Conservation (phyloP, 1,140 invertebrate species). For the Nasonia giraulti region DNA sequence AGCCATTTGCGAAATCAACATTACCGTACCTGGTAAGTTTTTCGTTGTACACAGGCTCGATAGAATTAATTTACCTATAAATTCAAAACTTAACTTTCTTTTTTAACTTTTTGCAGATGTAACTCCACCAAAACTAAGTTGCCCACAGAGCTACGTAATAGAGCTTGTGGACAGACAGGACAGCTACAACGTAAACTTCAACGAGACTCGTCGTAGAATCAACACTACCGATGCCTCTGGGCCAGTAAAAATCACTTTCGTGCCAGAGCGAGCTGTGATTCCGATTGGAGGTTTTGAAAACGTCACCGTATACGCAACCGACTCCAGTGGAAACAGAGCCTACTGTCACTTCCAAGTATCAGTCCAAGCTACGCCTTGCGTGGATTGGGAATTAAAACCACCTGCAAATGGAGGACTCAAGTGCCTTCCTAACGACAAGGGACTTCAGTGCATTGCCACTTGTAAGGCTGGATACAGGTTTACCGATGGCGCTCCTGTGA, state of each 20-base stretch:
- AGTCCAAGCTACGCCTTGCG: slow-evolving; percentile 94
- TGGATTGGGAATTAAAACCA: slow-evolving; percentile 92
- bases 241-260: slow-evolving; percentile 87
- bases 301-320: slow-evolving; percentile 92
- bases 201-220: slow-evolving; percentile 89
- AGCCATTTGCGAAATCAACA: slow-evolving; percentile 96
- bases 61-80: background rate
- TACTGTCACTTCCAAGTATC: slow-evolving; percentile 96
- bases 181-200: slow-evolving; percentile 93
- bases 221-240: slow-evolving; percentile 93
- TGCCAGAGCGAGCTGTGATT: slow-evolving; percentile 90
- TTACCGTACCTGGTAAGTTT: slow-evolving; percentile 85
- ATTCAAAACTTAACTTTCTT: background rate
- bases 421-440: slow-evolving; percentile 87
- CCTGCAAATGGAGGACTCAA: slow-evolving; percentile 92
- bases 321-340: slow-evolving; percentile 92
- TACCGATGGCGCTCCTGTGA: slow-evolving; percentile 90
- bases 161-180: slow-evolving; percentile 93
- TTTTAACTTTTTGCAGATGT: slow-evolving; percentile 78
- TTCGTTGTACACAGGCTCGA: background rate
- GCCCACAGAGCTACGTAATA: slow-evolving; percentile 96
- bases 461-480: slow-evolving; percentile 94
- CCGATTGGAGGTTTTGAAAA: slow-evolving; percentile 94
- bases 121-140: slow-evolving; percentile 93
- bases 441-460: slow-evolving; percentile 91